A percentile compares a stretch with the other conserved stretches of the same genome.
phyloP scores from a whole-genome alignment of 2,797 vertebrate genomes.

The Mus caroli region DNA sequence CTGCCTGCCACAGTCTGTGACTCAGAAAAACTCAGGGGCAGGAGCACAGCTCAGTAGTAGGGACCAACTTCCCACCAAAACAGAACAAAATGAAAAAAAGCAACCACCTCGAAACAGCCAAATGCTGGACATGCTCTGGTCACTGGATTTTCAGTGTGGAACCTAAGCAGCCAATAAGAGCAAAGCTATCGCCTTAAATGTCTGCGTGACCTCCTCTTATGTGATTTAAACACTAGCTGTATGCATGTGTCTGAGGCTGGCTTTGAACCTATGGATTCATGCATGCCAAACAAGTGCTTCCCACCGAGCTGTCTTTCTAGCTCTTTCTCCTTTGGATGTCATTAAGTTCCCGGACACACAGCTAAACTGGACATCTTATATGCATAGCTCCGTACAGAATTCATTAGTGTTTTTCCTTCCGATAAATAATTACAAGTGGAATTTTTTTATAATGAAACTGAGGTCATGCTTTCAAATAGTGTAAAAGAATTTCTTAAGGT shows the following conservation, averaged over 20 bases:
- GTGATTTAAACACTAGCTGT: not conserved
- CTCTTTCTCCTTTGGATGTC: not conserved
- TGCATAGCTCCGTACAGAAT: not conserved
- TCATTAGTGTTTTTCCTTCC: not conserved
- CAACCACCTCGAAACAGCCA: not conserved
- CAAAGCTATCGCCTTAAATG: not conserved
- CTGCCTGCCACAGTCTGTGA: not conserved
- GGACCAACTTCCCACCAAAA: not conserved
- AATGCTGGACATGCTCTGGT: not conserved
- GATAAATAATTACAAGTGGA: constrained; percentile 29
- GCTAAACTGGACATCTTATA: not conserved
- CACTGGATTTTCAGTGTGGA: not conserved
- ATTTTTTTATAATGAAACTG: constrained; percentile 28
- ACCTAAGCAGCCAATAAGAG: not conserved
- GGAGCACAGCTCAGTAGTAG: not conserved
- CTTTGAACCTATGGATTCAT: not conserved
- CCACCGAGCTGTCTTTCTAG: not conserved
- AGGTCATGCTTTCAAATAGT: not conserved
- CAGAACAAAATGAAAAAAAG: not conserved
- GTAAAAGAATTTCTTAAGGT: not conserved
- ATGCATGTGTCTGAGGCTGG: not conserved
- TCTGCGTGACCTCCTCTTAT: not conserved
- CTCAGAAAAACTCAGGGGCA: not conserved
- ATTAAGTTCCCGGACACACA: not conserved
- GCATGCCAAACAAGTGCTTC: not conserved